These are phyloP conservation scores for Tanypteryx hageni DNA, from an alignment of 2,888 invertebrate genomes.

Conservation along the genomic window DNA sequence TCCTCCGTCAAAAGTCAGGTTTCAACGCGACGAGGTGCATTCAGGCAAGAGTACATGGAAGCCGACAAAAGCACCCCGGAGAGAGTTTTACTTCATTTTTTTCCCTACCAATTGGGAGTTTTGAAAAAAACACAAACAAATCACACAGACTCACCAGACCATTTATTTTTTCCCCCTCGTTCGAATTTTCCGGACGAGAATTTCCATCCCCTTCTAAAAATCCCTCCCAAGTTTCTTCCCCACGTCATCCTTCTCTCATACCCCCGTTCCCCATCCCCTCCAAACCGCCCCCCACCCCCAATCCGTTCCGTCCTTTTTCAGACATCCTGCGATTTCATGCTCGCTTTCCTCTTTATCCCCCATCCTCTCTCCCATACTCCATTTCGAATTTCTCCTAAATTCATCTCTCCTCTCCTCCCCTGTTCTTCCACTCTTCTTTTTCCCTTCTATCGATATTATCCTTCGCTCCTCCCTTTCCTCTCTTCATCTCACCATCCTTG, in stretches of 20 bases:
- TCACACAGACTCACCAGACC: too few species aligned
- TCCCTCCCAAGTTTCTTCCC: neutral
- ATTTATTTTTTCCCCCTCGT: neutral
- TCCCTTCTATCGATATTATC: neutral
- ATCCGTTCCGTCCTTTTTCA: too few species aligned
- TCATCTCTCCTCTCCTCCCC: too few species aligned
- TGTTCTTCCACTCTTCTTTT: neutral
- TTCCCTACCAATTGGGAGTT: neutral
- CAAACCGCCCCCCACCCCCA: too few species aligned
- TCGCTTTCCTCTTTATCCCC: too few species aligned
- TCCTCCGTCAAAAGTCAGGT: neutral
- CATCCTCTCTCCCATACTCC: too few species aligned
- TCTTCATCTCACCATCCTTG: too few species aligned
- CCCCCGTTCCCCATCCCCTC: neutral
- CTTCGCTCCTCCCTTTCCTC: too few species aligned
- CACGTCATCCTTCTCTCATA: neutral
- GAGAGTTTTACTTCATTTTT: neutral
- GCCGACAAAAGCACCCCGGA: neutral
- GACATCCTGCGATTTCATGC: too few species aligned
- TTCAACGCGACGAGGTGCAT: too few species aligned
- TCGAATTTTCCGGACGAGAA: slow-evolving; percentile 15
- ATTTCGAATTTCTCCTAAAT: too few species aligned
- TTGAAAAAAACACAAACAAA: neutral
- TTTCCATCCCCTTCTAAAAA: neutral
- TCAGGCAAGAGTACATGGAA: neutral